Evolutionary conservation across 2,797 vertebrate species (phyloP), one percentile per base, ranked within the genome.

Genomic region (Scolopax rusticola): DNA sequence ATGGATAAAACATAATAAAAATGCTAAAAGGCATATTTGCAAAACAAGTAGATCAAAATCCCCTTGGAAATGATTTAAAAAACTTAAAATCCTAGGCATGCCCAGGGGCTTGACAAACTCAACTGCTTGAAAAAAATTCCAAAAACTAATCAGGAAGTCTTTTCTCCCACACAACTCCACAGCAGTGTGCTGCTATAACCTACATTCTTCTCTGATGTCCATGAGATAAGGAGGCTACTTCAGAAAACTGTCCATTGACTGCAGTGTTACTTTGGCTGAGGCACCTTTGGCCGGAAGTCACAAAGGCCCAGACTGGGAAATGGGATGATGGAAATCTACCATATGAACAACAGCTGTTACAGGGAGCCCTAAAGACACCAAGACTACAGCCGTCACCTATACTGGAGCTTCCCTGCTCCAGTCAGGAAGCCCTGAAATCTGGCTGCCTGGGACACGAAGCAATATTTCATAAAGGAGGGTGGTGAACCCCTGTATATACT

Each of bases 21-120:
- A 60, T 25, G 81, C 7, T 41, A 53, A 65, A 65, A 69, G 7
- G 5, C 2, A 0, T 41, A n/a, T 47, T n/a, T 84, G 25, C 38
- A 73, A 82, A 91, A 63, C 25, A 80, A 83, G n/a, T 8, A 57
- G 24, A 70, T 48, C 16, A 76, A 87, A 89, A 78, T 2, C 11
- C 2, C 9, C 36, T 77, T 70, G 27, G 20, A 81, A 92, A 84
- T 32, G 9, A 47, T 15, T 54, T 7, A 4, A 54, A 59, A 76
- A 40, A 0, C 0, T 1, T 5, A 9, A 43, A 77, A 90, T 2
- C 15, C 60, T 40, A 81, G 85, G 38, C 32, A 60, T n/a, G 23
- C 5, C 24, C 18, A 51, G 12, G 8, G 12, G 11, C 61, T 69
- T 54, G 8, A 73, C 5, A 87, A 83, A 83, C 13, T 33, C 43